Percentiles rank a stretch among this genome's conserved stretches.
phyloP scores from a whole-genome alignment of 1,140 invertebrate species.

The Riptortus pedestris region DNA sequence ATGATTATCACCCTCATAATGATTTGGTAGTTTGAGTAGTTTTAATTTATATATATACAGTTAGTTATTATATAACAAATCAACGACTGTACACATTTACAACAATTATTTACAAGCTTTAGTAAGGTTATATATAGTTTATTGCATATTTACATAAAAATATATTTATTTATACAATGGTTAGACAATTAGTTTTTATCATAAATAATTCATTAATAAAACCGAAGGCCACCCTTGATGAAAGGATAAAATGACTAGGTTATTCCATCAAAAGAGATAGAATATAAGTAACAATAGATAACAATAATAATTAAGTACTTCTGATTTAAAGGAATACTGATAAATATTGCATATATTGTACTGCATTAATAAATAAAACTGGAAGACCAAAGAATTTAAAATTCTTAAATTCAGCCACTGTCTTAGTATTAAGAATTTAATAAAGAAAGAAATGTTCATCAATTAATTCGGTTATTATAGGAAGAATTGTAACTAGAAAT shows the following conservation, averaged over 20 bases:
- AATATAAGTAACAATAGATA: background rate
- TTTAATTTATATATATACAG: background rate
- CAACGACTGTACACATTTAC: slow-evolving; percentile 3
- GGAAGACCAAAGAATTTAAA: background rate
- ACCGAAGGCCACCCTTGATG: background rate
- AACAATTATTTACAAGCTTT: slow-evolving; percentile 1
- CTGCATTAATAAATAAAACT: background rate
- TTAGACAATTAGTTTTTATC: slow-evolving; percentile 4
- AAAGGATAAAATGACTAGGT: slow-evolving; percentile 1
- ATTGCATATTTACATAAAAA: background rate
- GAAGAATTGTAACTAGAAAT: background rate
- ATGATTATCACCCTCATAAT: background rate
- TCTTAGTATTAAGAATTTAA: background rate
- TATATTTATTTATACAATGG: slow-evolving; percentile 5
- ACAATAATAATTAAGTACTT: background rate
- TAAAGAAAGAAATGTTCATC: background rate
- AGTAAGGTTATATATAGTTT: background rate
- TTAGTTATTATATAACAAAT: background rate
- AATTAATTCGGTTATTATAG: background rate
- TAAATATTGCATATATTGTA: background rate
- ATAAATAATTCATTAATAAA: background rate
- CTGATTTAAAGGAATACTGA: background rate
- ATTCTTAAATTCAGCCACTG: background rate
- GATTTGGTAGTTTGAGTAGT: background rate
- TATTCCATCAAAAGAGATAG: background rate